A percentile compares a stretch with the other conserved stretches of the same genome.
Conservation (phyloP, 30 jellyfish, hydroid and myxozoan genomes). For the Calvadosia cruxmelitensis region DNA sequence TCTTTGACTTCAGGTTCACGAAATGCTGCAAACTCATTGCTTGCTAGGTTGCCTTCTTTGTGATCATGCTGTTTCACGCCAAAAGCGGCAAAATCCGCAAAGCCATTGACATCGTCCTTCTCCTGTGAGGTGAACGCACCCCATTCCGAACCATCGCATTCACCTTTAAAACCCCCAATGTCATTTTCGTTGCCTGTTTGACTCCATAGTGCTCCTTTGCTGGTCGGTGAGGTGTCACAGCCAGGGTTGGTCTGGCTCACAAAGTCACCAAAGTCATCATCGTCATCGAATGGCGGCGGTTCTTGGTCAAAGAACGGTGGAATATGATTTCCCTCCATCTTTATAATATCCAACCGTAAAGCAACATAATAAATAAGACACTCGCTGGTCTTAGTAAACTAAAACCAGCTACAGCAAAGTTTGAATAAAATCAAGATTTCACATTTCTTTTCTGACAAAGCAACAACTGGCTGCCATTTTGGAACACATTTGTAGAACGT, state of each 20-base stretch:
- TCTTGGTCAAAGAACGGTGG: slow-evolving; percentile 66
- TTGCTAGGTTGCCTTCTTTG: too few relatives aligned
- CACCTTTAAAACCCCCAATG: neutral
- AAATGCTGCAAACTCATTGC: neutral
- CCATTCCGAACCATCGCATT: neutral
- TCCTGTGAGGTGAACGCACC: neutral
- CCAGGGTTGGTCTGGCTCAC: neutral
- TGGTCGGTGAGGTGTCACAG: neutral
- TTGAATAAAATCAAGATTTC: too few relatives aligned
- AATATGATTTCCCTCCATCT: neutral
- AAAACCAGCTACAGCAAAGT: too few relatives aligned
- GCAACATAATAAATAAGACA: too few relatives aligned
- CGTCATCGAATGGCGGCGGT: slow-evolving; percentile 67
- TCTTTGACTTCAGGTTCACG: neutral
- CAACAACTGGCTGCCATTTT: too few relatives aligned
- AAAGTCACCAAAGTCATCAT: neutral
- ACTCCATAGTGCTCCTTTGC: neutral
- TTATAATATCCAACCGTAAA: too few relatives aligned
- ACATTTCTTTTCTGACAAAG: too few relatives aligned
- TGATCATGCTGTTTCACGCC: too few relatives aligned
- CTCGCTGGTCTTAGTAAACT: too few relatives aligned
- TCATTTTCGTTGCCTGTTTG: neutral
- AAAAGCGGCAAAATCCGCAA: too few relatives aligned
- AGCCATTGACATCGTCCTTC: neutral
- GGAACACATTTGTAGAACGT: too few relatives aligned